phyloP scores from a whole-genome alignment of 2,797 vertebrate genomes.

The Hippopotamyrus pictus region DNA sequence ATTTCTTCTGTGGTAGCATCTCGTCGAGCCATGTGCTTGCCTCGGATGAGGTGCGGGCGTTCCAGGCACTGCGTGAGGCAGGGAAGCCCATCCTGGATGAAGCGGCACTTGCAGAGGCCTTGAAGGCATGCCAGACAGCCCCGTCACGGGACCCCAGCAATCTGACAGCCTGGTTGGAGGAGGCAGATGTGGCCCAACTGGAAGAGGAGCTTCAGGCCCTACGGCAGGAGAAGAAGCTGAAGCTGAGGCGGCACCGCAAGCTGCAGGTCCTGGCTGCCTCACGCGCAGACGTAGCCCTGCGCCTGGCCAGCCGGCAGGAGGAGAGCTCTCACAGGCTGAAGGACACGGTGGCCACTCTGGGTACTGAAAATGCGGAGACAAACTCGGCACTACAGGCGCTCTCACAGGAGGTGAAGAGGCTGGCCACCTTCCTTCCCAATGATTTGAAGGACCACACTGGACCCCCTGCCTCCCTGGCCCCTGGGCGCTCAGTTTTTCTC shows the following conservation, averaged over 20 bases:
- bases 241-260: constrained; percentile 65
- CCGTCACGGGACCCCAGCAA: constrained; percentile 29
- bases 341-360: constrained; percentile 52
- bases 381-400: constrained; percentile 65
- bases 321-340: constrained; percentile 49
- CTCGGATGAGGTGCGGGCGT: constrained; percentile 65
- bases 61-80: constrained; percentile 57
- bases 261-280: constrained; percentile 63
- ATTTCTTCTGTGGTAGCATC: constrained; percentile 76
- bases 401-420: constrained; percentile 51
- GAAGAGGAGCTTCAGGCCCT: constrained; percentile 72
- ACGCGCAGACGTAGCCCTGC: constrained; percentile 54
- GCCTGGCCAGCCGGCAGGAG: constrained; percentile 53
- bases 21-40: constrained; percentile 65
- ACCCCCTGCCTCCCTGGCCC: not conserved
- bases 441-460: constrained; percentile 34
- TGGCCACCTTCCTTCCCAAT: constrained; percentile 57
- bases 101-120: constrained; percentile 65
- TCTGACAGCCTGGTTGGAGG: constrained; percentile 38
- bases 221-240: constrained; percentile 64
- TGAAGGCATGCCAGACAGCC: constrained; percentile 62
- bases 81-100: constrained; percentile 74
- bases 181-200: constrained; percentile 59
- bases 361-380: constrained; percentile 59
- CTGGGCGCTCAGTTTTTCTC: constrained; percentile 54